These are phyloP conservation scores for Anthonomus grandis DNA, from an alignment of 1,140 invertebrate species.

Conservation along the genomic window DNA sequence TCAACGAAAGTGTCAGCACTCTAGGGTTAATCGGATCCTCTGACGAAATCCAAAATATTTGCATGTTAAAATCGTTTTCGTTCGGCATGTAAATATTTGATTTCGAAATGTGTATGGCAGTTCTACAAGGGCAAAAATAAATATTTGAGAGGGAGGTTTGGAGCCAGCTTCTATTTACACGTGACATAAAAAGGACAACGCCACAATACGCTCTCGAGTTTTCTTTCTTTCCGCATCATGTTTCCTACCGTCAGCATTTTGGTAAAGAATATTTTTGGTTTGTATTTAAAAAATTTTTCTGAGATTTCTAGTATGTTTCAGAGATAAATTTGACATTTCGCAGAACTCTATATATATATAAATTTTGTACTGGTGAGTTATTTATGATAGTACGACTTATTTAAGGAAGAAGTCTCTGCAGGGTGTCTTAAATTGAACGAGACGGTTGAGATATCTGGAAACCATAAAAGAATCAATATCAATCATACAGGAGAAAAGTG, in stretches of 20 bases:
- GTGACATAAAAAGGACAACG: neutral
- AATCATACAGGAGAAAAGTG: no score
- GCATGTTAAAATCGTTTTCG: neutral
- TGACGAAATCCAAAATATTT: neutral
- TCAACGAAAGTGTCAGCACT: neutral
- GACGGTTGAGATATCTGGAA: no score
- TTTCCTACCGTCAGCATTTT: neutral
- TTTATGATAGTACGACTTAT: no score
- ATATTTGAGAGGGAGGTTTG: neutral
- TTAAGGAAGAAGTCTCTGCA: no score
- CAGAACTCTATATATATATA: no score
- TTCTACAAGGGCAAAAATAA: neutral
- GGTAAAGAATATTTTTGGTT: no score
- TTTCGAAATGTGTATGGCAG: neutral
- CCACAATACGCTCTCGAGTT: neutral
- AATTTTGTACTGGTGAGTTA: no score
- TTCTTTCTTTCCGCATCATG: neutral
- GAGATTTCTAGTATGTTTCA: no score
- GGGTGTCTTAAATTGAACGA: no score
- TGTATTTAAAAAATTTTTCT: no score
- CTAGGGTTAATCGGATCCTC: neutral
- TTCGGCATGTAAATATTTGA: neutral
- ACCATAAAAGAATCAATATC: no score
- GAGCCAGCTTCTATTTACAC: neutral
- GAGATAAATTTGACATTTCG: no score